phyloP scores from a whole-genome alignment of 2,113 vertebrate genomes.

The Alexandromys fortis region DNA sequence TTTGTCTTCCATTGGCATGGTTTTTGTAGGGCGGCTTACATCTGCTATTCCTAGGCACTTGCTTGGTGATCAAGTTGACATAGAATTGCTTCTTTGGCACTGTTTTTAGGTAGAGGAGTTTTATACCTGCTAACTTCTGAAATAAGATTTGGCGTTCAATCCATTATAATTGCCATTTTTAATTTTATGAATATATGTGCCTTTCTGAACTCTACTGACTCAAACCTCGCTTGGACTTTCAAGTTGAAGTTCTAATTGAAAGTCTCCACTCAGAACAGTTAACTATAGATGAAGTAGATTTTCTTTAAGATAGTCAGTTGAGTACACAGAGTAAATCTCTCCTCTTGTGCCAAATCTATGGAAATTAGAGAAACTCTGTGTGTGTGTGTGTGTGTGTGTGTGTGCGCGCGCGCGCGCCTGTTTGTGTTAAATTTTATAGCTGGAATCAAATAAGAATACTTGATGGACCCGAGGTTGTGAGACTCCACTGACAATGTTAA shows the following conservation, averaged over 20 bases:
- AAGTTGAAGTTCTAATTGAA: constrained; percentile 15
- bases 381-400: constrained; percentile 37
- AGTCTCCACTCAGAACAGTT: constrained; percentile 14
- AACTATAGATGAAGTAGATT: constrained; percentile 16
- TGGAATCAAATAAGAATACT: constrained; percentile 32
- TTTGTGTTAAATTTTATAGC: constrained; percentile 36
- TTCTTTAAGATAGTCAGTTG: constrained; percentile 24
- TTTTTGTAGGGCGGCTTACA: constrained; percentile 74
- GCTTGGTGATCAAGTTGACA: constrained; percentile 76
- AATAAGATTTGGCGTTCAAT: constrained; percentile 32
- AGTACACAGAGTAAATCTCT: constrained; percentile 12
- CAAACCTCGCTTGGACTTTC: constrained; percentile 31
- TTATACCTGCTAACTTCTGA: constrained; percentile 68
- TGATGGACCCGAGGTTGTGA: background rate
- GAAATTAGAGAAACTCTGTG: constrained; percentile 28
- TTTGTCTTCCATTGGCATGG: constrained; percentile 77
- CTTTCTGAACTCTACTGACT: background rate
- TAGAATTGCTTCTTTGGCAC: constrained; percentile 70
- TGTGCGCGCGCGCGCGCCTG: background rate
- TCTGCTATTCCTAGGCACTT: constrained; percentile 76
- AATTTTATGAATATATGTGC: background rate
- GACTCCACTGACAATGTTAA: constrained; percentile 15
- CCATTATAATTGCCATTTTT: constrained; percentile 25
- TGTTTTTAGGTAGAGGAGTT: constrained; percentile 59
- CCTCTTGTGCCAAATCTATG: constrained; percentile 9